phyloP scores from a whole-genome alignment of 2,113 vertebrate species.

The Semicossyphus pulcher region DNA sequence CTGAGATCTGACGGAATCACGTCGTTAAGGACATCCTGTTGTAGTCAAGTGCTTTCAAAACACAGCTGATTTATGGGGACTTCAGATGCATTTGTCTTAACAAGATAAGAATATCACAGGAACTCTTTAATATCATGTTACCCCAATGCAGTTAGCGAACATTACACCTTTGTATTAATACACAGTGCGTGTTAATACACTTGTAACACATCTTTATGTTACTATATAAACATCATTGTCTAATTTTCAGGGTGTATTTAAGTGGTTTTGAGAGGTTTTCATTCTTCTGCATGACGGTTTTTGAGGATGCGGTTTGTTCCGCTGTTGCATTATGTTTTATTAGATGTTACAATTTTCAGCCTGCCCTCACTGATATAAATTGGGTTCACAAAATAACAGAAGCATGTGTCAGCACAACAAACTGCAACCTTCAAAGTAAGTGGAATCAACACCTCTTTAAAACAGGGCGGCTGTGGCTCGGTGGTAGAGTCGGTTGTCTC shows the following conservation, averaged over 20 bases:
- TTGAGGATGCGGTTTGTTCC: background rate
- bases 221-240: no score
- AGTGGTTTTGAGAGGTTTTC: no score
- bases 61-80: background rate
- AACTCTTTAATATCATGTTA: no score
- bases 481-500: no score
- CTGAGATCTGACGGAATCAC: conserved; percentile 8
- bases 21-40: background rate
- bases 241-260: no score
- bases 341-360: background rate
- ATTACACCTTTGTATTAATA: background rate
- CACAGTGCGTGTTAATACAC: no score
- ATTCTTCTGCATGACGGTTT: background rate
- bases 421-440: no score
- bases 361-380: background rate
- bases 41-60: conserved; percentile 14
- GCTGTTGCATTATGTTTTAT: background rate
- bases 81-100: background rate
- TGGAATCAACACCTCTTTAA: no score
- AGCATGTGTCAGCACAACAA: no score
- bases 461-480: no score
- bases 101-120: background rate
- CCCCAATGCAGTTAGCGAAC: no score
- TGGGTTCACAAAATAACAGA: background rate
- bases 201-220: no score